A percentile compares a stretch with the other conserved stretches of the same genome.
Conservation (phyloP, 2,113 vertebrate genomes). For the Mobula hypostoma region DNA sequence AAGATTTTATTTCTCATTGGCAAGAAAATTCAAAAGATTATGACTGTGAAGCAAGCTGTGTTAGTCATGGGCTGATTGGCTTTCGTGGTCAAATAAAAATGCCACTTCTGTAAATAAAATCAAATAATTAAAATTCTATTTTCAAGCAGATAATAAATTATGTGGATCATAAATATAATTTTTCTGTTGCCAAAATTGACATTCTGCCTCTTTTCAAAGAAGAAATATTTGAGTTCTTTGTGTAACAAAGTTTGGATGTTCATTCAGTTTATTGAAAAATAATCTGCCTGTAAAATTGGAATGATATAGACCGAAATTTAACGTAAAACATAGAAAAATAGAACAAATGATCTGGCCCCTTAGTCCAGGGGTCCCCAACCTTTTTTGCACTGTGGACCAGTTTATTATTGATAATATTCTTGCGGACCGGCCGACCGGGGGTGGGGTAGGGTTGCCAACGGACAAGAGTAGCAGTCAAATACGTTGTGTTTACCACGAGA, state of each 20-base stretch:
- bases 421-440: too few species aligned
- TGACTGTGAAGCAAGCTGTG: background rate
- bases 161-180: background rate
- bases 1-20: background rate
- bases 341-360: too few species aligned
- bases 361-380: too few species aligned
- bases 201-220: background rate
- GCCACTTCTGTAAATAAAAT: background rate
- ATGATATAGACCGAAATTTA: background rate
- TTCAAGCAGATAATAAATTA: slow-evolving; percentile 6
- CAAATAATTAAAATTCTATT: background rate
- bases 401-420: too few species aligned
- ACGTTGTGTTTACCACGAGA: too few species aligned
- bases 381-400: too few species aligned
- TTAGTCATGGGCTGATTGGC: background rate
- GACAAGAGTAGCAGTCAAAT: too few species aligned
- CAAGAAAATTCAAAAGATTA: background rate
- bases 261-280: background rate
- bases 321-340: too few species aligned
- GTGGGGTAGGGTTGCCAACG: too few species aligned
- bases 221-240: background rate
- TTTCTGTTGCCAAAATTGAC: background rate
- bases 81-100: background rate
- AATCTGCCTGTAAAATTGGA: background rate
- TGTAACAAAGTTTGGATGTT: background rate